A percentile compares a stretch with the other conserved stretches of the same genome.
Evolutionary conservation across 2,797 vertebrate species (phyloP).

Genomic region (Poliocrania exsul): DNA sequence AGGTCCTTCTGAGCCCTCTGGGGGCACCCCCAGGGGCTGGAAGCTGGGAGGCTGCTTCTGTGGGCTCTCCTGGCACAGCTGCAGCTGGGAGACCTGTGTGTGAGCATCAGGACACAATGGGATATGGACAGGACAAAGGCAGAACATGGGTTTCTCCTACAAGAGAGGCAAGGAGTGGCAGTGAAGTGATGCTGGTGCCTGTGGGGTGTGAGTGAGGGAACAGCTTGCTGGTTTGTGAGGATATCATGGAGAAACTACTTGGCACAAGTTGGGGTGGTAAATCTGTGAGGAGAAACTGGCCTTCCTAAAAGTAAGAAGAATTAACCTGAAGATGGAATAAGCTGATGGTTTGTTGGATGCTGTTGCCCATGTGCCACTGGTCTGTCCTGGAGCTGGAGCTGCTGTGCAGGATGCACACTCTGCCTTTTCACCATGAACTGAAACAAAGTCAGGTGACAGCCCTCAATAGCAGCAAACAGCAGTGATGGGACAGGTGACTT

Average conservation of each 20-base stretch:
- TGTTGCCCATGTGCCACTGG: fast-evolving
- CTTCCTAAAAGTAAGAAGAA: background rate
- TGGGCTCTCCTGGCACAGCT: background rate
- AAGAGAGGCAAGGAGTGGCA: background rate
- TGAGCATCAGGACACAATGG: background rate
- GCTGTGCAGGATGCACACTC: background rate
- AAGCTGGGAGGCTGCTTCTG: background rate
- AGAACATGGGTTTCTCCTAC: background rate
- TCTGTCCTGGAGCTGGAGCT: fast-evolving
- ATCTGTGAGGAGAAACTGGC: fast-evolving
- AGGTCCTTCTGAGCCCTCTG: background rate
- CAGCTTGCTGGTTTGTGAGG: fast-evolving
- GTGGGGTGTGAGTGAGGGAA: fast-evolving
- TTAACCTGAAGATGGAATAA: background rate
- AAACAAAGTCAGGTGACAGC: fast-evolving
- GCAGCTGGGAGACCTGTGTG: background rate
- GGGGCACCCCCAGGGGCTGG: background rate
- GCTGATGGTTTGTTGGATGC: background rate
- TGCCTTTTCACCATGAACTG: fast-evolving
- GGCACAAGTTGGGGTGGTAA: background rate
- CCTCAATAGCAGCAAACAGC: fast-evolving
- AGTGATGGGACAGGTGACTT: fast-evolving
- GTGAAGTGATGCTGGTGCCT: fast-evolving
- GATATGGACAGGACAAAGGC: fast-evolving
- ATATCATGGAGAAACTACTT: fast-evolving